A percentile compares a stretch with the other conserved stretches of the same genome.
Conservation (phyloP, 2,797 vertebrate genomes). For the Triplophysa bombifrons region DNA sequence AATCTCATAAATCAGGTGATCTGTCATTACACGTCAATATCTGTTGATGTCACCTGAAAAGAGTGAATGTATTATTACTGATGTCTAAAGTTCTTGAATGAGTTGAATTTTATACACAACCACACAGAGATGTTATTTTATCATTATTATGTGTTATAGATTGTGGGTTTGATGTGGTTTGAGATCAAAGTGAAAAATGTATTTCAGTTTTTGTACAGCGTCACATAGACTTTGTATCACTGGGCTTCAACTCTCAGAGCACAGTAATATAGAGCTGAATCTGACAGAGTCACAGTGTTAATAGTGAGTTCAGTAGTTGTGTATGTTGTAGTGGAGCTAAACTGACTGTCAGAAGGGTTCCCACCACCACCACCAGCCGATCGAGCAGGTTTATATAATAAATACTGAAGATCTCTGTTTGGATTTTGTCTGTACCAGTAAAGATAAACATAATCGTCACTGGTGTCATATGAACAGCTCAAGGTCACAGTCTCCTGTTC, state of each 20-base stretch:
- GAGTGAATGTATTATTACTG: not conserved
- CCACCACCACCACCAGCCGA: rapidly evolving
- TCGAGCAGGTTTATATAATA: conserved; percentile 38
- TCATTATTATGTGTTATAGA: not conserved
- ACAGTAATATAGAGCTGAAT: conserved; percentile 36
- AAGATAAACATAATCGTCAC: rapidly evolving
- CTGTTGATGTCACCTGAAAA: not conserved
- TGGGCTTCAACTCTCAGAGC: conserved; percentile 6
- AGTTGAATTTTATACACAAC: not conserved
- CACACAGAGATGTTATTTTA: not conserved
- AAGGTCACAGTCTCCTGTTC: conserved; percentile 51
- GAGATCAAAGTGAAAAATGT: not conserved
- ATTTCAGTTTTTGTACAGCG: conserved; percentile 36
- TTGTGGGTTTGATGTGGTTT: not conserved
- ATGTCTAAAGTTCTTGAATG: not conserved
- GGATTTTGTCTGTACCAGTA: conserved; percentile 48
- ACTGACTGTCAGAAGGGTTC: not conserved
- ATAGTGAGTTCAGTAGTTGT: conserved; percentile 8
- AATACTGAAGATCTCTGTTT: conserved; percentile 36
- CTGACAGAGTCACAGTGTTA: not conserved
- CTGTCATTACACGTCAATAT: no score
- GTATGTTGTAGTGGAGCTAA: not conserved
- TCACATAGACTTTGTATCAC: conserved; percentile 23
- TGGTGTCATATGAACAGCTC: conserved; percentile 44
- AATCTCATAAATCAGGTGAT: not conserved